phyloP scores from a whole-genome alignment of 2,888 invertebrate genomes.

The Iphiclides podalirius region DNA sequence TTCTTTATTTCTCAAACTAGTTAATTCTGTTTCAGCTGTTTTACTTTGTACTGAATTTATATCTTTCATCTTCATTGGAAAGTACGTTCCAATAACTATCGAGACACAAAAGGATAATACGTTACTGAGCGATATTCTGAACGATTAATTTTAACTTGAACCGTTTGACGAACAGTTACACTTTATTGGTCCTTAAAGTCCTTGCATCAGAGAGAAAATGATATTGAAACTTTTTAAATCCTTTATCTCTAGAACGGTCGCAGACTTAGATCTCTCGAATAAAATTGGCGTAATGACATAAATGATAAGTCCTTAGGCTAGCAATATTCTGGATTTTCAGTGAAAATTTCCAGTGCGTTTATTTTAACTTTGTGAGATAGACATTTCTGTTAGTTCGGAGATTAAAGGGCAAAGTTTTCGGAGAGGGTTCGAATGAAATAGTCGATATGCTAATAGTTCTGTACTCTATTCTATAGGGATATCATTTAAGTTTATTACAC shows the following conservation, averaged over 20 bases:
- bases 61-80: too few relatives aligned
- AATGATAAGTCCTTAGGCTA: neutral
- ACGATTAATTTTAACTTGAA: conserved; percentile 30
- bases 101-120: neutral
- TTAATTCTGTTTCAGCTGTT: too few relatives aligned
- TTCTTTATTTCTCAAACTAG: too few relatives aligned
- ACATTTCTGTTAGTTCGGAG: neutral
- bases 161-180: conserved; percentile 36
- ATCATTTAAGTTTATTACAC: too few relatives aligned
- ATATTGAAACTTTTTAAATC: conserved; percentile 14
- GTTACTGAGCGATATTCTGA: conserved; percentile 22
- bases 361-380: neutral
- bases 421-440: too few relatives aligned
- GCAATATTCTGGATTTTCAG: neutral
- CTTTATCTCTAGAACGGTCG: neutral
- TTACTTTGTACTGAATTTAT: too few relatives aligned
- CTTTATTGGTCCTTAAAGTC: conserved; percentile 38
- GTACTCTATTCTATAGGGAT: too few relatives aligned
- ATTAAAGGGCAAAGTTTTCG: neutral
- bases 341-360: neutral
- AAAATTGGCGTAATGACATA: neutral
- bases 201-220: conserved; percentile 14
- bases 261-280: neutral
- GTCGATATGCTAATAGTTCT: too few relatives aligned
- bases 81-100: neutral